These are phyloP conservation scores for Calliphora vicina DNA, from an alignment of 1,140 invertebrate species.

Conservation along the genomic window DNA sequence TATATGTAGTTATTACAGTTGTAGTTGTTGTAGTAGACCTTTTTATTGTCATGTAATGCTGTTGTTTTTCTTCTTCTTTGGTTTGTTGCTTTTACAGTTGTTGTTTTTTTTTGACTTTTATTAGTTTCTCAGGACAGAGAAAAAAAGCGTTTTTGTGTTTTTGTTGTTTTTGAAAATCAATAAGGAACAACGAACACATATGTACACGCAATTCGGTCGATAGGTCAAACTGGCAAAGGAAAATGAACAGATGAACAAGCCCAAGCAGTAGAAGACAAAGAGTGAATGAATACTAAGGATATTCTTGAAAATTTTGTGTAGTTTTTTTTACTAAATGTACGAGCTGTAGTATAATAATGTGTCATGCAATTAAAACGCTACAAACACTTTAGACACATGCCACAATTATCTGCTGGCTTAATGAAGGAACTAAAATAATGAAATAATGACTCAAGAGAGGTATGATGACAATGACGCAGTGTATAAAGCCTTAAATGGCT, in stretches of 20 bases:
- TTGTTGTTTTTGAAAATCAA: not conserved
- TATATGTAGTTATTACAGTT: no score
- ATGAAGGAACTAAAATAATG: not conserved
- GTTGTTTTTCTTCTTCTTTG: not conserved
- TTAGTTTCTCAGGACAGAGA: not conserved
- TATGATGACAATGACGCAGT: not conserved
- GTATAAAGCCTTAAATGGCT: not conserved
- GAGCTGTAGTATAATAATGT: not conserved
- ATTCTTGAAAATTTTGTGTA: not conserved
- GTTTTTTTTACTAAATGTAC: not conserved
- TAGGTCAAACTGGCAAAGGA: slow-evolving; percentile 37
- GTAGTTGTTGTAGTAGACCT: no score
- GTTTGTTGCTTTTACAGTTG: not conserved
- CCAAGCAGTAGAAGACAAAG: not conserved
- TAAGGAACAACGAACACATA: not conserved
- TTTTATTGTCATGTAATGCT: not conserved
- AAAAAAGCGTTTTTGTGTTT: no score
- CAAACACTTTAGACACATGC: not conserved
- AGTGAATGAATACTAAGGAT: not conserved
- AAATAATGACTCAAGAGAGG: not conserved
- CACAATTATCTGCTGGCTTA: not conserved
- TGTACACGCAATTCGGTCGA: slow-evolving; percentile 40
- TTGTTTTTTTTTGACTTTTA: not conserved
- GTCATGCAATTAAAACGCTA: not conserved
- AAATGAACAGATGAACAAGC: not conserved